Base-by-base conservation (phyloP, 2,113 vertebrate genomes). In the Ceyx melanurus region DNA sequence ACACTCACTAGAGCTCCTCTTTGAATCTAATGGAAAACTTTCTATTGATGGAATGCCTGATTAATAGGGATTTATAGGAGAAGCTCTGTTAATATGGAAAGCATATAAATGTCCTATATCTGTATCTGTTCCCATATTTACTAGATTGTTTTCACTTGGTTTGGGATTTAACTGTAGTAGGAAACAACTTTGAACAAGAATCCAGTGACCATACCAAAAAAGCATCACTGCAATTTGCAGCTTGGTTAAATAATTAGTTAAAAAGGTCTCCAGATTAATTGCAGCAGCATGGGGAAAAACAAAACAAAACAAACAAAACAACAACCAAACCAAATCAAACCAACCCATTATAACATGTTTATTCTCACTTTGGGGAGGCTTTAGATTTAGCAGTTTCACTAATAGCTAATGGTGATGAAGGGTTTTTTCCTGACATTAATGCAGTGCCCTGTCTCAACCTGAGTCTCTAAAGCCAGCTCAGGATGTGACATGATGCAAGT, bases 61-160 rank as follows among this genome's bases (percentile, higher is more conserved):
- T 96, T 95, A 96, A 96, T 76, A 86, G 70, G 87, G 89, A 92
- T 97, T 96, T 97, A 85, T 92, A 92, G 83, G 37, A 87, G 85
- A 89, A 95, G 58, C 61, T 86, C 90, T 83, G 88, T 91, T 95
- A 94, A 95, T 94, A 68, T 87, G 60, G 86, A 62, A 90, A 86
- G 71, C 57, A 28, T 71, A 86, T 92, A 88, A 86, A 94, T 93
- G 73, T 89, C 82, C 72, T 40, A 6, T 57, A 67, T 86, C 81
- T 95, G 46, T 72, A 86, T 92, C 89, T 87, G 67, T 25, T 89
- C 74, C 37, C 3, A 0, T 86, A 57, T 86, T 71, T 74, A 76
- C 45, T 57, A 53, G 48, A 92, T 89, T 81, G 77, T 93, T 92
- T 94, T 74, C n/a, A 31, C 43, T 88, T 74, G 60, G 43, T 89